These are phyloP conservation scores for Xiphophorus hellerii DNA, from an alignment of 2,113 vertebrate species.

Conservation along the genomic window DNA sequence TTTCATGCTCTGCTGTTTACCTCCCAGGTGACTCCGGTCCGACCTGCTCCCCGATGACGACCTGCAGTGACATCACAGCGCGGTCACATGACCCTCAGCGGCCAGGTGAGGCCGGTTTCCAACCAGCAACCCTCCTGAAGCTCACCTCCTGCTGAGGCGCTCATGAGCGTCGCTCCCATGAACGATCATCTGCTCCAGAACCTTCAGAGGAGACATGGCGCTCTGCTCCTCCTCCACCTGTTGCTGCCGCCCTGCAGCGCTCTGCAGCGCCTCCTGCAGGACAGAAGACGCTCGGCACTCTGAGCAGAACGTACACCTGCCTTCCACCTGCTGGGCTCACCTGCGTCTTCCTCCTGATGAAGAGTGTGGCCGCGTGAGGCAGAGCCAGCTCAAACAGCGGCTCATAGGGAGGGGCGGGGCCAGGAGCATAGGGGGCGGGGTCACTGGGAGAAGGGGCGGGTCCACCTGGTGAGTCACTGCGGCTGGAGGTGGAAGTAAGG, in stretches of 20 bases:
- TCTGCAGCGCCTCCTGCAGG: conserved; percentile 73
- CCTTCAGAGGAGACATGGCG: conserved; percentile 85
- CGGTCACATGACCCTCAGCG: neutral
- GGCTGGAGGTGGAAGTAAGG: conserved; percentile 79
- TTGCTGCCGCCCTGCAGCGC: conserved; percentile 15
- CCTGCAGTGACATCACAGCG: conserved; percentile 68
- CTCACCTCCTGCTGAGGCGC: conserved; percentile 54
- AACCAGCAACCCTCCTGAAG: neutral
- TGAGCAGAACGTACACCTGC: neutral
- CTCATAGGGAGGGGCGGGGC: conserved; percentile 79
- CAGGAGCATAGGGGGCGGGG: conserved; percentile 74
- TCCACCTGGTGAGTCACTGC: conserved; percentile 38
- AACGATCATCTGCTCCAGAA: conserved; percentile 90
- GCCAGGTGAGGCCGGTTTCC: neutral
- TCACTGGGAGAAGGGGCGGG: conserved; percentile 21
- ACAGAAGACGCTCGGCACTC: neutral
- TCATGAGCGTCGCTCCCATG: conserved; percentile 88
- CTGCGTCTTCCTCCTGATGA: conserved; percentile 85
- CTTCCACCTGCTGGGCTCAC: conserved; percentile 55
- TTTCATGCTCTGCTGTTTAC: conserved; percentile 85
- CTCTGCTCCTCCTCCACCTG: conserved; percentile 65
- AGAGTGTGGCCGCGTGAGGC: conserved; percentile 89
- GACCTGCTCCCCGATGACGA: conserved; percentile 86
- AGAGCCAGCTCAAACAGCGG: conserved; percentile 91
- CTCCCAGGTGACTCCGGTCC: conserved; percentile 94